These are phyloP conservation scores for Augiades crinisus DNA, from an alignment of 2,888 invertebrate genomes.

Conservation along the genomic window DNA sequence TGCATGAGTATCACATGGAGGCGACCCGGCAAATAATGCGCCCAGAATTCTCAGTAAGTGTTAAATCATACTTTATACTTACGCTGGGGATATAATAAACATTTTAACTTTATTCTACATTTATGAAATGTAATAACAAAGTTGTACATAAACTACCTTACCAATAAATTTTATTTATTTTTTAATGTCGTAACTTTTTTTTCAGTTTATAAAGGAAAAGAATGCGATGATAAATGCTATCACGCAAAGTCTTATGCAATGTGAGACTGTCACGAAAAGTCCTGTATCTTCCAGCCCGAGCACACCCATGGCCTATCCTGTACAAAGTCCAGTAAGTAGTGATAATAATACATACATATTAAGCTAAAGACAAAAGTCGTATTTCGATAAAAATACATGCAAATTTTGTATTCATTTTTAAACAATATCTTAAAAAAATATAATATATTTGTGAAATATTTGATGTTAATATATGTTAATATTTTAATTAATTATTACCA, in stretches of 20 bases:
- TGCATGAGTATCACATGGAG: constrained; percentile 33
- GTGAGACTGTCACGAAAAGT: constrained; percentile 85
- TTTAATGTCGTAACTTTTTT: constrained; percentile 31
- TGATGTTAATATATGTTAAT: no score
- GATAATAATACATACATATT: background rate
- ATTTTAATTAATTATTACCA: no score
- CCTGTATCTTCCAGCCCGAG: constrained; percentile 75
- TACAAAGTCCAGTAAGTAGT: constrained; percentile 75
- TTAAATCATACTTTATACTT: no score
- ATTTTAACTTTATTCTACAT: no score
- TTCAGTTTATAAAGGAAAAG: constrained; percentile 84
- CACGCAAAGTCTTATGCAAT: constrained; percentile 94
- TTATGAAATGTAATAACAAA: no score
- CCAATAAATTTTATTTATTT: background rate
- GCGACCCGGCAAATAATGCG: constrained; percentile 36
- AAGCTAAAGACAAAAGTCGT: no score
- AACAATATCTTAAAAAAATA: no score
- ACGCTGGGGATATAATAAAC: no score
- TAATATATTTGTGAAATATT: no score
- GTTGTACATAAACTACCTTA: no score
- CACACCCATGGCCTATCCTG: constrained; percentile 83
- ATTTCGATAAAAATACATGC: no score
- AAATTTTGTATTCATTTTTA: no score
- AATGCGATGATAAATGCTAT: constrained; percentile 92
- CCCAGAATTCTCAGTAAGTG: constrained; percentile 40